A percentile compares a stretch with the other conserved stretches of the same genome.
Evolutionary conservation across 1,140 invertebrate genomes (phyloP).

Genomic region (Acromyrmex charruanus): DNA sequence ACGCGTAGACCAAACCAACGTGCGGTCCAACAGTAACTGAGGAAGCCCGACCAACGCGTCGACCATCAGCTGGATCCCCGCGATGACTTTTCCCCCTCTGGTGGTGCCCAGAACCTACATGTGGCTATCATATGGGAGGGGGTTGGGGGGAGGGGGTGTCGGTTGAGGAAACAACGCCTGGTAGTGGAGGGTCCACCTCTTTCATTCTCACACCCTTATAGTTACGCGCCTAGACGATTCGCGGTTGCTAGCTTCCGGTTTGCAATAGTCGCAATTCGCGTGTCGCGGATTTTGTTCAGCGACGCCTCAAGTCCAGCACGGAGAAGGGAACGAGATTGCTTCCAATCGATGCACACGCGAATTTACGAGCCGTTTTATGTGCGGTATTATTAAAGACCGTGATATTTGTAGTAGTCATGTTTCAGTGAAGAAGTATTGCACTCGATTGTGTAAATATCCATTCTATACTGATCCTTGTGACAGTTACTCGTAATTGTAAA

Average conservation of each 20-base stretch:
- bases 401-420: conserved; percentile 3
- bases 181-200: conserved; percentile 26
- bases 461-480: background rate
- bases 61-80: conserved; percentile 78
- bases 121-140: conserved; percentile 79
- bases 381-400: conserved; percentile 22
- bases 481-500: conserved; percentile 8
- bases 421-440: conserved; percentile 8
- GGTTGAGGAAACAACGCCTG: conserved; percentile 8
- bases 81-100: conserved; percentile 67
- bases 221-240: background rate
- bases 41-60: conserved; percentile 73
- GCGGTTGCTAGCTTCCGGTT: background rate
- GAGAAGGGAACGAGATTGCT: background rate
- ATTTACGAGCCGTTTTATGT: conserved; percentile 41
- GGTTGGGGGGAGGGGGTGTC: conserved; percentile 21
- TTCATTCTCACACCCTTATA: conserved; percentile 46
- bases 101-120: conserved; percentile 73
- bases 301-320: background rate
- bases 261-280: background rate
- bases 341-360: conserved; percentile 24
- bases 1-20: conserved; percentile 52
- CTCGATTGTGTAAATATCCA: conserved; percentile 29
- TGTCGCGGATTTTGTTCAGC: conserved; percentile 11
- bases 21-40: conserved; percentile 79